phyloP scores from a whole-genome alignment of 2,888 invertebrate genomes.

The Apotomis betuletana region DNA sequence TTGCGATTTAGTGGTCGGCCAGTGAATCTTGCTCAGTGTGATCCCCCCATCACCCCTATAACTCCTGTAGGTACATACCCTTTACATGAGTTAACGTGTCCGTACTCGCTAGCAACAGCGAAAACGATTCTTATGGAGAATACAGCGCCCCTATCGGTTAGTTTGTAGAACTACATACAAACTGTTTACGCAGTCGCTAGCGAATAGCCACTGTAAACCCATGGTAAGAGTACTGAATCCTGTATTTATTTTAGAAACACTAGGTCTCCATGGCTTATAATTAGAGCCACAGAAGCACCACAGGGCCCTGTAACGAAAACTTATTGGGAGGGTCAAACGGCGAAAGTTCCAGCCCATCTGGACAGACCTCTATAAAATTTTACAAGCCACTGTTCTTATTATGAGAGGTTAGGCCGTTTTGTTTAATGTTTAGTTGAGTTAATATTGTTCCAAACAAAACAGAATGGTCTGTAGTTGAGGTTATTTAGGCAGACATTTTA shows the following conservation, averaged over 20 bases:
- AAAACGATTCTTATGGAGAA: too few relatives aligned
- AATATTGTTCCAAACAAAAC: neutral
- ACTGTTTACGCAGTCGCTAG: too few relatives aligned
- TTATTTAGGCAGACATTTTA: too few relatives aligned
- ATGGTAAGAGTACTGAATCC: neutral
- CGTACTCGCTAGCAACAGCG: too few relatives aligned
- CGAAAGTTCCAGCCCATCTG: slow-evolving; percentile 6
- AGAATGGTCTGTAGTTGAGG: neutral
- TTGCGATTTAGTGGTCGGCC: too few relatives aligned
- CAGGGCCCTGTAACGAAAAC: slow-evolving; percentile 9
- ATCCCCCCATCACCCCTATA: too few relatives aligned
- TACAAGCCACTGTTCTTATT: slow-evolving; percentile 14
- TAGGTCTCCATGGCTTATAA: neutral
- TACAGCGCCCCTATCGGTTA: too few relatives aligned
- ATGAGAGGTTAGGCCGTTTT: slow-evolving; percentile 6
- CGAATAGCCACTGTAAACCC: too few relatives aligned
- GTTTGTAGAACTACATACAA: too few relatives aligned
- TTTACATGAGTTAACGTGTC: too few relatives aligned
- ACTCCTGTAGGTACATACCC: too few relatives aligned
- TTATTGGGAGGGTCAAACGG: slow-evolving; percentile 22
- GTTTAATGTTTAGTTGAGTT: slow-evolving; percentile 5
- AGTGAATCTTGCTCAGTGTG: too few relatives aligned
- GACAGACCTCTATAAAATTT: slow-evolving; percentile 22
- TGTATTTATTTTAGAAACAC: neutral
- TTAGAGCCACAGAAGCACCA: neutral